These are phyloP conservation scores for Apogon hyalosoma DNA, from an alignment of 2,797 vertebrate species.

Conservation along the genomic window DNA sequence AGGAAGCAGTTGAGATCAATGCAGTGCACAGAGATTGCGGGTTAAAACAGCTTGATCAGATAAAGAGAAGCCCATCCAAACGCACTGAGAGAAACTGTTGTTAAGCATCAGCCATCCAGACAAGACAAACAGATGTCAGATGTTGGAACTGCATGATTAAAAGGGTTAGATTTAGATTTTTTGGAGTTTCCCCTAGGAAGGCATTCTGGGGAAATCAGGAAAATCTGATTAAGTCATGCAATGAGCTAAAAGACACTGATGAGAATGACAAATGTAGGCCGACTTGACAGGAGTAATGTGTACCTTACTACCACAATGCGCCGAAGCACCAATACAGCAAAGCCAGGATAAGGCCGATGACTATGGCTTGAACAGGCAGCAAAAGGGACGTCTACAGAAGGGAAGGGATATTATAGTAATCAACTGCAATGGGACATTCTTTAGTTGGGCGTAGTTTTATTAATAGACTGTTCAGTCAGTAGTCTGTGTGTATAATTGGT, in stretches of 20 bases:
- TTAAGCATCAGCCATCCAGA: slow-evolving; percentile 76
- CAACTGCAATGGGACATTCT: slow-evolving; percentile 81
- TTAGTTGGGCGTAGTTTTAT: slow-evolving; percentile 64
- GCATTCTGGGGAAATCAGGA: slow-evolving; percentile 57
- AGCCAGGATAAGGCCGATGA: slow-evolving; percentile 99
- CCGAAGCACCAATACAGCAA: slow-evolving; percentile 99
- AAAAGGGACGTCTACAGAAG: slow-evolving; percentile 97
- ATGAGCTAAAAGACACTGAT: slow-evolving; percentile 62
- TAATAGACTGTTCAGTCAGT: slow-evolving; percentile 57
- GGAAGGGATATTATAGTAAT: slow-evolving; percentile 98
- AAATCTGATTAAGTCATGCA: slow-evolving; percentile 74
- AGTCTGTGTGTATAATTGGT: slow-evolving; percentile 47
- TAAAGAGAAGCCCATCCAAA: slow-evolving; percentile 64
- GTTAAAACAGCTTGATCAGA: slow-evolving; percentile 52
- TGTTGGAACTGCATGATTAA: slow-evolving; percentile 71
- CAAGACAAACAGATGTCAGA: slow-evolving; percentile 87
- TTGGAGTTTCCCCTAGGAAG: slow-evolving; percentile 32
- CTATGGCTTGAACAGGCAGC: slow-evolving; percentile 98
- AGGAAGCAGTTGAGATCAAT: slow-evolving; percentile 50
- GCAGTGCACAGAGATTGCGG: slow-evolving; percentile 44
- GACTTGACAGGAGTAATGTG: slow-evolving; percentile 89
- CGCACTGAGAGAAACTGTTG: slow-evolving; percentile 64
- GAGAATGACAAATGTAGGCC: slow-evolving; percentile 70
- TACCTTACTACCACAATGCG: slow-evolving; percentile 99
- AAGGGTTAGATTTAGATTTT: slow-evolving; percentile 64